A percentile compares a stretch with the other conserved stretches of the same genome.
These are phyloP conservation scores for Apamea epomidion DNA, from an alignment of 2,888 invertebrate species.

Conservation along the genomic window DNA sequence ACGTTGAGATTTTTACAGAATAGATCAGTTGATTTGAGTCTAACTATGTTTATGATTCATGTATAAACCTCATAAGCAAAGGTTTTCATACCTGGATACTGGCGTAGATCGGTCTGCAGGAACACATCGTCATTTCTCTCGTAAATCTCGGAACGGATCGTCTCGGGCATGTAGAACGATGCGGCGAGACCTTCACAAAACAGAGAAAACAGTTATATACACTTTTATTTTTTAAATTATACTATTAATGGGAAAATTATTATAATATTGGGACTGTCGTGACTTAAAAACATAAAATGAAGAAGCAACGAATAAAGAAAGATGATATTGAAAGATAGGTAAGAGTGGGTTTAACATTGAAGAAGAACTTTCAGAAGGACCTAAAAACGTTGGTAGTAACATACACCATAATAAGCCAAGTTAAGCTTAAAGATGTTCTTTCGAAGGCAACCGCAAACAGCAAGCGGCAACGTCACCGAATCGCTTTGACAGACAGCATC, in stretches of 20 bases:
- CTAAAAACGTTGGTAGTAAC: background rate
- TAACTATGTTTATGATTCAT: background rate
- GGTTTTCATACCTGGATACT: constrained; percentile 76
- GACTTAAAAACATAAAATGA: background rate
- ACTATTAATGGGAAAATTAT: background rate
- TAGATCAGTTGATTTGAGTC: background rate
- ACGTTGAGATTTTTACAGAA: too few relatives aligned
- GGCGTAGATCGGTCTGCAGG: constrained; percentile 92
- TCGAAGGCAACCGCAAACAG: background rate
- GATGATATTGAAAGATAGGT: background rate
- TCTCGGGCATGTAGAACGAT: constrained; percentile 96
- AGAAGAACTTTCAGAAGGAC: background rate
- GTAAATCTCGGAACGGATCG: constrained; percentile 94
- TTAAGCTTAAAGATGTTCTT: background rate
- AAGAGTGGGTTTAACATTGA: background rate
- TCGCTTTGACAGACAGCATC: background rate
- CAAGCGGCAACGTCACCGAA: background rate
- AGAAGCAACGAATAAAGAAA: background rate
- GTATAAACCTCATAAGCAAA: background rate
- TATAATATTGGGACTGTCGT: background rate
- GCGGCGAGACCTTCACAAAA: constrained; percentile 85
- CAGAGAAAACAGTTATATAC: constrained; percentile 15
- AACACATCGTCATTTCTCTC: constrained; percentile 93
- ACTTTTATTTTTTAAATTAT: too few relatives aligned
- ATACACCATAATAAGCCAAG: background rate